Evolutionary conservation across 2,113 vertebrate genomes (phyloP), one percentile per base, ranked within the genome.

Genomic region (Cyprinodon brontotheroides): DNA sequence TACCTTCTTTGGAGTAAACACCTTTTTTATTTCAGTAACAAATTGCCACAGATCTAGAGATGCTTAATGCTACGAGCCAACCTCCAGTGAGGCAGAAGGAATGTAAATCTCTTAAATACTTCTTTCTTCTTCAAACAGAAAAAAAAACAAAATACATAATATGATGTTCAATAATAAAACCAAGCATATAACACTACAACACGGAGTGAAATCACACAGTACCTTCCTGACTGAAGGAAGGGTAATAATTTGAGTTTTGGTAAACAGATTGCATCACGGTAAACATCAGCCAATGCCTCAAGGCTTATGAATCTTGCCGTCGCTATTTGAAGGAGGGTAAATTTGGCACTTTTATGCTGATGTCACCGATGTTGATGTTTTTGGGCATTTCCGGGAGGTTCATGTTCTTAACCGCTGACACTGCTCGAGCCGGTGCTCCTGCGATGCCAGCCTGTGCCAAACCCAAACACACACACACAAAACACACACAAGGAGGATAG

Each of bases 341-440:
- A 93, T 99, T 99, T 98, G 98, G 97, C 96, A 99, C 98, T 98
- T 99, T 99, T 95, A 99, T 99, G 97, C 97, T 99, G 96, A 99
- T 99, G 96, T 99, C 98, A 93, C 98, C 97, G 94, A 99, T 99
- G 95, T 99, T 98, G 95, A 99, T 99, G 96, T 99, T 99, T 95
- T 97, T 96, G 95, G 97, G 98, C 92, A 99, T 99, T 95, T 99
- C 98, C 83, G 98, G 98, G 79, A 99, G 96, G 89, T 99, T 99
- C 96, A 99, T 99, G 95, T 98, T 99, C 97, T 99, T 99, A 92
- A 99, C 98, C 89, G 98, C 98, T 86, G 98, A 99, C 84, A 99
- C 97, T 77, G 98, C 98, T 88, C 98, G 96, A 89, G 98, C 98
- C 91, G 98, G 98, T 82, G 98, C 98, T 89, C 97, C 98, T 74